phyloP scores from a whole-genome alignment of 2,797 vertebrate genomes.

The Coregonus ussuriensis region DNA sequence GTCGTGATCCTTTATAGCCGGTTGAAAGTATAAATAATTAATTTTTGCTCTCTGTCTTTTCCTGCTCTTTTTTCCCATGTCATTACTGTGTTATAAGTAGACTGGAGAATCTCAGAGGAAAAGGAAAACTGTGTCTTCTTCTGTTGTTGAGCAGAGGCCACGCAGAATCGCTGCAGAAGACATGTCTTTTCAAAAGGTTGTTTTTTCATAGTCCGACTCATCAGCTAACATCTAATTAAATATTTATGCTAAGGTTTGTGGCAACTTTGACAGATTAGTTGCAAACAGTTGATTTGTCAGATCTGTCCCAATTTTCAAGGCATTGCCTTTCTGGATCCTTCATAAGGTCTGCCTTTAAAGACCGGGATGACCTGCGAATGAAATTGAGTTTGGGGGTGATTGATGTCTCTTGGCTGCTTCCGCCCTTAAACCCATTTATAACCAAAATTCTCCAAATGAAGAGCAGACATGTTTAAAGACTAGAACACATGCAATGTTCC shows the following conservation, averaged over 20 bases:
- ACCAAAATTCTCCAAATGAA: constrained; percentile 65
- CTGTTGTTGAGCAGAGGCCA: constrained; percentile 35
- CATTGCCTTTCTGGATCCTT: constrained; percentile 37
- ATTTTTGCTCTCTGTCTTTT: constrained; percentile 23
- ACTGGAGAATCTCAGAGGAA: constrained; percentile 24
- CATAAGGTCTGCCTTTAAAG: constrained; percentile 32
- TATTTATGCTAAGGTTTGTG: constrained; percentile 58
- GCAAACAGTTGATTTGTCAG: constrained; percentile 43
- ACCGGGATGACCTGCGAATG: constrained; percentile 54
- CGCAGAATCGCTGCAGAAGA: constrained; percentile 35
- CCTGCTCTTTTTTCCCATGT: background rate
- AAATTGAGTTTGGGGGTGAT: constrained; percentile 62
- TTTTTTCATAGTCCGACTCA: constrained; percentile 42
- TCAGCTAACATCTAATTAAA: constrained; percentile 65
- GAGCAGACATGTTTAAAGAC: constrained; percentile 64
- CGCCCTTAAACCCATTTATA: constrained; percentile 60
- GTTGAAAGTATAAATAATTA: constrained; percentile 40
- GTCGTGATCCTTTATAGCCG: constrained; percentile 26
- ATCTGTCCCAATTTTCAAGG: constrained; percentile 38
- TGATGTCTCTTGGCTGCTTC: constrained; percentile 61
- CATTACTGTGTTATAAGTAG: constrained; percentile 1
- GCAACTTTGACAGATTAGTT: constrained; percentile 63
- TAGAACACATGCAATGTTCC: constrained; percentile 66
- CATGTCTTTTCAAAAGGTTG: constrained; percentile 25
- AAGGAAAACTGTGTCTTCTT: constrained; percentile 29